These are phyloP conservation scores for Champsocephalus gunnari DNA, from an alignment of 2,797 vertebrate genomes.

Conservation along the genomic window DNA sequence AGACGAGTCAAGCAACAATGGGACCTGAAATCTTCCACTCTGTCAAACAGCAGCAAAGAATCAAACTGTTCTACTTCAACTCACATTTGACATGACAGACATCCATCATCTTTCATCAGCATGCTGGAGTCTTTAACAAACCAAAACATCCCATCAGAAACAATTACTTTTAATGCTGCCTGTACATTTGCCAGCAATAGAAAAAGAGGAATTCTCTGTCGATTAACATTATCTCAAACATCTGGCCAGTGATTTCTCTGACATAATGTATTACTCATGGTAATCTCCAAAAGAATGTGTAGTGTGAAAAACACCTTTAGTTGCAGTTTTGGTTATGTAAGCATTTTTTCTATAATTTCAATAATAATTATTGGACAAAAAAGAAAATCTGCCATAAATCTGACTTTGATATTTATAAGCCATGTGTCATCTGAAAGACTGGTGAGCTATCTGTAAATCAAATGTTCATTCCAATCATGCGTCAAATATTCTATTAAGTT, in stretches of 20 bases:
- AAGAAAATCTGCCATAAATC: background rate
- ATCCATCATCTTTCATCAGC: constrained; percentile 38
- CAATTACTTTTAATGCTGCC: constrained; percentile 25
- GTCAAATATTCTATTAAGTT: background rate
- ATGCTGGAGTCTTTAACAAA: constrained; percentile 28
- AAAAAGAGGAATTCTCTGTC: constrained; percentile 15
- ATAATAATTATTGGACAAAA: background rate
- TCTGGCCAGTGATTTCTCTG: constrained; percentile 13
- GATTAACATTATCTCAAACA: constrained; percentile 9
- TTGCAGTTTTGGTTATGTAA: background rate
- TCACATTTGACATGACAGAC: constrained; percentile 41
- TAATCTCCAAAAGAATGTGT: constrained; percentile 6
- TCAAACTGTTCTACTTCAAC: constrained; percentile 11
- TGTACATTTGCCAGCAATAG: constrained; percentile 16
- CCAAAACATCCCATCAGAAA: constrained; percentile 35
- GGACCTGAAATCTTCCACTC: background rate
- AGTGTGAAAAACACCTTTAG: constrained; percentile 5
- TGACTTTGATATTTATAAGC: background rate
- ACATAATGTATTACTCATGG: background rate
- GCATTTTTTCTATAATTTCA: constrained; percentile 11
- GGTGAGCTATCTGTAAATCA: constrained; percentile 17
- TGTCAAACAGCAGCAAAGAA: constrained; percentile 27
- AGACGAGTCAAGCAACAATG: background rate
- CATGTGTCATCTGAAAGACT: constrained; percentile 15
- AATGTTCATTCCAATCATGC: constrained; percentile 15